Evolutionary conservation across 2,797 vertebrate species (phyloP), one percentile per base, ranked within the genome.

Genomic region (Iguana delicatissima): DNA sequence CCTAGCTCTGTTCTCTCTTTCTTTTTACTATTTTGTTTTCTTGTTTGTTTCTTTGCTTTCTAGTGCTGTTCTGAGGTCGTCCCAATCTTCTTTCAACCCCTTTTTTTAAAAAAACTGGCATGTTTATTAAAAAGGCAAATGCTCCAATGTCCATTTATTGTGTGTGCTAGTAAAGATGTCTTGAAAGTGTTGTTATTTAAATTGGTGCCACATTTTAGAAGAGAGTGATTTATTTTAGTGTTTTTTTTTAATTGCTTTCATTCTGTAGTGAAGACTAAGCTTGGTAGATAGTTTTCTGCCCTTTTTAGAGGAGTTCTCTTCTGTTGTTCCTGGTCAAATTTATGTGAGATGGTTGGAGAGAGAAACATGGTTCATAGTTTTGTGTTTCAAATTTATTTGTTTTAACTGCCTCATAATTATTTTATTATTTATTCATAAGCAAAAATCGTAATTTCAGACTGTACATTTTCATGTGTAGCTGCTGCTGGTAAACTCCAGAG

Each of bases 341-440:
- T 52, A 35, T 32, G 29, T 73, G 38, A 77, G 38, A 14, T 18
- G 22, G 20, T 32, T 38, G 64, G 77, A 14, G 59, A 32, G 32
- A 35, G 55, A n/a, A 13, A 22, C 26, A 20, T 52, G 64, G 59
- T 76, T 76, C n/a, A 76, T 67, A 26, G 14, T 77, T 57, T 77
- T 14, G 10, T 83, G 13, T 77, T 57, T 69, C 22, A 77, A 77
- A n/a, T 50, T 50, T 85, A 85, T 64, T 46, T 80, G 26, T 72
- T 85, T 64, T 52, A 29, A 38, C 55, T 73, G 35, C 4, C 29
- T 29, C 29, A 7, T 69, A 32, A 69, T 69, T 69, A 26, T n/a
- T 52, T 55, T 9, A n/a, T 52, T 57, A 73, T 82, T 74, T 84
- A 89, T 89, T 83, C 64, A 59, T 84, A 76, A 84, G 46, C 24